Conservation (phyloP, 2,797 vertebrate species). For the Gallinago solitaria region DNA sequence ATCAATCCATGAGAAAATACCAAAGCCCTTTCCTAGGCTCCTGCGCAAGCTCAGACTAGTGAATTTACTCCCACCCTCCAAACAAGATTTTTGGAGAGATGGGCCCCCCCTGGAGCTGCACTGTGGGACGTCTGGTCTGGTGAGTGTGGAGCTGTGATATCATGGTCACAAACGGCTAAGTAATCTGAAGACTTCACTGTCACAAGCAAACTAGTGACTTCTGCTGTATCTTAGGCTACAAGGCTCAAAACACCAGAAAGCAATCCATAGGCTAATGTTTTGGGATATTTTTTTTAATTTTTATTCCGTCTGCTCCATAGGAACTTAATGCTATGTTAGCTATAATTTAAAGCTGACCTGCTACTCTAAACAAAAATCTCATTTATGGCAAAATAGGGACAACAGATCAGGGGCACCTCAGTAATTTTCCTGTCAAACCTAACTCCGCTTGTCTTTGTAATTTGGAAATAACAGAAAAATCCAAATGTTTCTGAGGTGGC, state of each 20-base stretch:
- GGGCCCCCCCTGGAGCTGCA: background rate
- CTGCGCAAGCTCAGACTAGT: background rate
- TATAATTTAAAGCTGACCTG: conserved; percentile 2
- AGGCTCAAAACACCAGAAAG: background rate
- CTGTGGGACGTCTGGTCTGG: background rate
- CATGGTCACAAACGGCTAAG: background rate
- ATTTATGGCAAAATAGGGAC: background rate
- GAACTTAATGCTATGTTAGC: conserved; percentile 2
- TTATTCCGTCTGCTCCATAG: background rate
- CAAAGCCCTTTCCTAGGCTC: background rate
- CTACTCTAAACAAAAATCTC: background rate
- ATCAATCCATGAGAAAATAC: background rate
- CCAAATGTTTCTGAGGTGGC: background rate
- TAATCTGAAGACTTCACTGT: background rate
- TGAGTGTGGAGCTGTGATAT: background rate
- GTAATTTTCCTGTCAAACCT: background rate
- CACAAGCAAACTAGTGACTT: background rate
- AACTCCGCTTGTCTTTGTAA: background rate
- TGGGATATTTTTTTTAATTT: background rate
- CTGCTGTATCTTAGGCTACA: background rate
- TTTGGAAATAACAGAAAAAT: conserved; percentile 23
- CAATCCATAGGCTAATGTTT: background rate
- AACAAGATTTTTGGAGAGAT: background rate
- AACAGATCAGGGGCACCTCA: background rate
- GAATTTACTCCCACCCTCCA: background rate